Evolutionary conservation across 2,888 invertebrate genomes (phyloP).

Genomic region (Crossocerus cetratus): DNA sequence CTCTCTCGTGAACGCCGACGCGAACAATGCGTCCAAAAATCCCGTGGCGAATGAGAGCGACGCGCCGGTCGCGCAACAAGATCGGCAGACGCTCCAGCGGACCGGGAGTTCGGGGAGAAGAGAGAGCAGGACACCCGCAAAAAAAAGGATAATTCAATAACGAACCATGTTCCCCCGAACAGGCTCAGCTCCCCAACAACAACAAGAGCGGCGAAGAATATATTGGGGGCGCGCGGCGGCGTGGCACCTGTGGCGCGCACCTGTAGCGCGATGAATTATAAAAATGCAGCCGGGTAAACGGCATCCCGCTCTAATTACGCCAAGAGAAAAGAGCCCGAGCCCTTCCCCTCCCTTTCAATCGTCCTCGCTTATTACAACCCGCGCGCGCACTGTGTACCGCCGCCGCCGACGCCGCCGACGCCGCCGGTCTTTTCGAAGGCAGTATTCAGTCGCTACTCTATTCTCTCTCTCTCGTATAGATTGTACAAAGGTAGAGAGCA

Average conservation of each 20-base stretch:
- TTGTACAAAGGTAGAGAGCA: background rate
- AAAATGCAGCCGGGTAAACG: slow-evolving; percentile 3
- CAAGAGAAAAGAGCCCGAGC: background rate
- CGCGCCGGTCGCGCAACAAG: background rate
- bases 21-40: background rate
- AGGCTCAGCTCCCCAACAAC: background rate
- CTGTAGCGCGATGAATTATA: slow-evolving; percentile 41
- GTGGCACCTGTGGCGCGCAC: slow-evolving; percentile 46
- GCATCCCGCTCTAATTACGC: background rate
- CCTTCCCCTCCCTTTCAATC: too few species aligned
- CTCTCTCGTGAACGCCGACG: background rate
- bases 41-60: background rate
- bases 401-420: too few species aligned
- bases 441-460: background rate
- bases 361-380: too few species aligned
- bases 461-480: background rate
- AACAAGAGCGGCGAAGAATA: too few species aligned
- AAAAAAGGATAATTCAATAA: slow-evolving; percentile 1
- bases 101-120: background rate
- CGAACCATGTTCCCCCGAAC: background rate
- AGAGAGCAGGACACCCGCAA: background rate
- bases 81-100: background rate
- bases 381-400: too few species aligned
- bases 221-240: background rate
- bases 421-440: too few species aligned